Conservation (phyloP, 2,888 invertebrate genomes). For the Prenolepis imparis region DNA sequence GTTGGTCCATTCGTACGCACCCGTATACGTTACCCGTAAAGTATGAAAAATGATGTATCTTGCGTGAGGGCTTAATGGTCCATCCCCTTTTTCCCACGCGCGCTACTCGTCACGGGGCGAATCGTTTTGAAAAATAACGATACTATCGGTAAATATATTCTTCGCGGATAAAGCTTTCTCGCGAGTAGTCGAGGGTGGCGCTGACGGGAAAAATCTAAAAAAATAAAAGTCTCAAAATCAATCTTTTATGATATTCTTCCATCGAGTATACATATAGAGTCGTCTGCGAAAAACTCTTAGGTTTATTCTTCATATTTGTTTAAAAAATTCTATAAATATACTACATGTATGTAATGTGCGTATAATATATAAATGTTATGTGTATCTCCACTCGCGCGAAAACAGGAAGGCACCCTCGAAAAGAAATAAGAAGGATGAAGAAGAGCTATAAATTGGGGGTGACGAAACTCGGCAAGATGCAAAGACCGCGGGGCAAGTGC, state of each 20-base stretch:
- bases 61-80: conserved; percentile 62
- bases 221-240: conserved; percentile 4
- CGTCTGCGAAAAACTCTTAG: not conserved
- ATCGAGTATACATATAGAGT: not conserved
- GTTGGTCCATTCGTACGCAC: conserved; percentile 64
- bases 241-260: not conserved
- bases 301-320: not conserved
- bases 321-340: conserved; percentile 34
- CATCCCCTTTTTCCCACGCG: conserved; percentile 69
- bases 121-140: conserved; percentile 39
- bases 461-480: conserved; percentile 72
- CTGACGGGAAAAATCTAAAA: not conserved
- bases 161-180: not conserved
- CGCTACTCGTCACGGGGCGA: not conserved
- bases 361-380: conserved; percentile 29
- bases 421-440: conserved; percentile 60
- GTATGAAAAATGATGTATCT: conserved; percentile 73
- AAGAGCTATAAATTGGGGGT: conserved; percentile 77
- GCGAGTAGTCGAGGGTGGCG: not conserved
- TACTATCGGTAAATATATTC: conserved; percentile 7
- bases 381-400: not conserved
- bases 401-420: not conserved
- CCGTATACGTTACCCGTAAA: conserved; percentile 73
- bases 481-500: conserved; percentile 80
- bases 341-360: not conserved